A percentile compares a stretch with the other conserved stretches of the same genome.
These are phyloP conservation scores for Lordiphosa mommai DNA, from an alignment of 1,140 invertebrate genomes.

Conservation along the genomic window DNA sequence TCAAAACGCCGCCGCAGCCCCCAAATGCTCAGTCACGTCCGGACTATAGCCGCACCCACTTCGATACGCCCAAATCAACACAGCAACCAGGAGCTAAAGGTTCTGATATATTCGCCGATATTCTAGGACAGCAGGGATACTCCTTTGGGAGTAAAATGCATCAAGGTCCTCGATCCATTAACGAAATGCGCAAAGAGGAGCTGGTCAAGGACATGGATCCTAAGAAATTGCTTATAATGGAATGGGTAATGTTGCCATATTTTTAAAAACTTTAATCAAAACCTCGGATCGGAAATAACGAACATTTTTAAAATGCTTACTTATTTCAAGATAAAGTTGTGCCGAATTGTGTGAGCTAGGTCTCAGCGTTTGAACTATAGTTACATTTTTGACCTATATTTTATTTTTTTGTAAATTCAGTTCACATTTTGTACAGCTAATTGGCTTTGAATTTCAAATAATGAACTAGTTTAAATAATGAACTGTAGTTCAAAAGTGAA, in stretches of 20 bases:
- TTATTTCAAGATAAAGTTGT: no score
- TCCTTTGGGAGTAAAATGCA: slow-evolving; percentile 89
- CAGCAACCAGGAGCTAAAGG: slow-evolving; percentile 75
- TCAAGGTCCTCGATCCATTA: slow-evolving; percentile 91
- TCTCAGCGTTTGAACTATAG: no score
- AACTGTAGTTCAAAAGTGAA: no score
- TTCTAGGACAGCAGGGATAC: slow-evolving; percentile 93
- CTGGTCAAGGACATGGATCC: slow-evolving; percentile 94
- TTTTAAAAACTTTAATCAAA: no score
- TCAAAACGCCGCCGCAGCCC: slow-evolving; percentile 16
- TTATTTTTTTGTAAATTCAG: no score
- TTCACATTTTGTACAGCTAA: no score
- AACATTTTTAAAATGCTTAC: no score
- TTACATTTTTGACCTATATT: no score
- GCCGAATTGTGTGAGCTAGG: no score
- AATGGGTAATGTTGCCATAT: slow-evolving; percentile 85
- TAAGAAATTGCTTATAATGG: slow-evolving; percentile 90
- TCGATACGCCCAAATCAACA: slow-evolving; percentile 81
- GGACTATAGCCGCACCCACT: slow-evolving; percentile 85
- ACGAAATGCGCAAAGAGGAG: slow-evolving; percentile 94
- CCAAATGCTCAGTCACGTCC: slow-evolving; percentile 50
- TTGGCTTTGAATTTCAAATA: no score
- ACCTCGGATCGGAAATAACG: no score
- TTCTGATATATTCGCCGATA: slow-evolving; percentile 92
- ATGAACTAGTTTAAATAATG: no score